Conservation (phyloP, 2,888 invertebrate genomes). For the Plemyria rubiginata region DNA sequence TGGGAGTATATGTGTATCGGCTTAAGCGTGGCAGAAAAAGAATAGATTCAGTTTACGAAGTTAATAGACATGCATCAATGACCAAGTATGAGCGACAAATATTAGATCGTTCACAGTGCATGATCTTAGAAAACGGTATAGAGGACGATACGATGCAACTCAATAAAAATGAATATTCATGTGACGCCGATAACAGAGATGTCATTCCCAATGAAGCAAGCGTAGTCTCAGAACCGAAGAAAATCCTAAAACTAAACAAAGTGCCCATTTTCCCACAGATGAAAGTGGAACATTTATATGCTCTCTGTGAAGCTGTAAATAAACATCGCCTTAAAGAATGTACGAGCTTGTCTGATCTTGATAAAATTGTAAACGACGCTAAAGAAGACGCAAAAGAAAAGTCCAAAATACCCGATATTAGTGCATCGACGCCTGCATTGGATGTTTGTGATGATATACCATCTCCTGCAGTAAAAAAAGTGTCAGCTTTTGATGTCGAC, state of each 20-base stretch:
- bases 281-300: conserved; percentile 48
- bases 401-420: conserved; percentile 1
- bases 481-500: conserved; percentile 7
- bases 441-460: conserved; percentile 16
- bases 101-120: conserved; percentile 5
- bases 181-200: conserved; percentile 1
- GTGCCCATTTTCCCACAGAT: conserved; percentile 22
- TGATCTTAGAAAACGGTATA: background rate
- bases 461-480: conserved; percentile 7
- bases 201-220: background rate
- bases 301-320: conserved; percentile 45
- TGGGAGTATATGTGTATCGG: conserved; percentile 15
- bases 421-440: conserved; percentile 21
- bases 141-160: conserved; percentile 15
- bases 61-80: conserved; percentile 12
- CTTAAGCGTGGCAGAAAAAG: background rate
- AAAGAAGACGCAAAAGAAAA: conserved; percentile 8
- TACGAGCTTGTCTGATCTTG: conserved; percentile 48
- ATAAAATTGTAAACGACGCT: conserved; percentile 44
- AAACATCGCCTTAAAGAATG: conserved; percentile 42
- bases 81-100: conserved; percentile 20
- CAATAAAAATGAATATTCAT: conserved; percentile 6
- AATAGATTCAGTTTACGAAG: conserved; percentile 7
- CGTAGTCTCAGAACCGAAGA: conserved; percentile 17
- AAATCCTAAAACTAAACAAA: conserved; percentile 6